These are phyloP conservation scores for Machaerirhynchus nigripectus DNA, from an alignment of 2,113 vertebrate species.

Conservation along the genomic window DNA sequence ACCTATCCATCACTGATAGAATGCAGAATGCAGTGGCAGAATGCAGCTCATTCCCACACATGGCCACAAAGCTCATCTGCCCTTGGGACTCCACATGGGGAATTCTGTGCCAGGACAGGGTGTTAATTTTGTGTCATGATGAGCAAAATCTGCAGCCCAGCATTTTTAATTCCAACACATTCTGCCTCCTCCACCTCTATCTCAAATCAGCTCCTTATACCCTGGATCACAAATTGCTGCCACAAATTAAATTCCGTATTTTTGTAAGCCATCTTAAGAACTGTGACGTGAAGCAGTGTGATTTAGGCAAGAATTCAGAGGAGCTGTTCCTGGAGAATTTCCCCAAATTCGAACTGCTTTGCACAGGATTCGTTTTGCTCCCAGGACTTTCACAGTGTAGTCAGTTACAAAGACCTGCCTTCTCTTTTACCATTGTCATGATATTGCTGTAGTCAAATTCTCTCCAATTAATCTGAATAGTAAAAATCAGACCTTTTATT, in stretches of 20 bases:
- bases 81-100: fast-evolving
- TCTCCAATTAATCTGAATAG: not conserved
- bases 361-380: not conserved
- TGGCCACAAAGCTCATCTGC: not conserved
- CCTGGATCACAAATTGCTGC: not conserved
- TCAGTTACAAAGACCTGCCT: not conserved
- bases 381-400: not conserved
- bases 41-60: not conserved
- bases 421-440: not conserved
- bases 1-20: fast-evolving
- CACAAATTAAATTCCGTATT: not conserved
- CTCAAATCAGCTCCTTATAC: not conserved
- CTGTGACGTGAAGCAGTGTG: not conserved
- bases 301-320: not conserved
- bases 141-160: not conserved
- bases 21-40: too few relatives aligned
- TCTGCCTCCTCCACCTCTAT: not conserved
- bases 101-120: not conserved
- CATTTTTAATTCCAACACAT: not conserved
- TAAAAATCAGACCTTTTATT: not conserved
- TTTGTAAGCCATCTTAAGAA: not conserved
- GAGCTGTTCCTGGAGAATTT: not conserved
- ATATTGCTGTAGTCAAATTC: not conserved
- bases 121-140: fast-evolving
- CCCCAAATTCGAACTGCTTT: not conserved